Evolutionary conservation across 2,113 vertebrate species (phyloP).

Genomic region (Oophaga pumilio): DNA sequence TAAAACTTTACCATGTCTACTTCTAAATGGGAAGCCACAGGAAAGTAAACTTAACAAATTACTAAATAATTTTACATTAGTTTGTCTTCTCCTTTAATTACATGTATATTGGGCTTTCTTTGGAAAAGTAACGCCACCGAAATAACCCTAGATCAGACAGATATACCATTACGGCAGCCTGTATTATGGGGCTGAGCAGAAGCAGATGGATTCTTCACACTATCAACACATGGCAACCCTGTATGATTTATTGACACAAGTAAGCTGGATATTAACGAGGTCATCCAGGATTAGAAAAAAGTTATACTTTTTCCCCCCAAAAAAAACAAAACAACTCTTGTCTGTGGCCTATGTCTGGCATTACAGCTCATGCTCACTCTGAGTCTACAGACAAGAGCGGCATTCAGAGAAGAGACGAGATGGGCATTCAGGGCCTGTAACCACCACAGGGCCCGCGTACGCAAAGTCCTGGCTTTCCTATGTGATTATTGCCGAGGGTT

Average conservation of each 20-base stretch:
- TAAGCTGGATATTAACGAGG: no score
- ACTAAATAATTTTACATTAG: background rate
- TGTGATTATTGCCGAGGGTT: no score
- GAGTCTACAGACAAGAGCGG: no score
- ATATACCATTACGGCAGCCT: background rate
- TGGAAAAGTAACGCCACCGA: background rate
- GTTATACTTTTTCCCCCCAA: no score
- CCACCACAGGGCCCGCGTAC: no score
- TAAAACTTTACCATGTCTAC: constrained; percentile 11
- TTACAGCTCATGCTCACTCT: no score
- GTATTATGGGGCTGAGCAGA: background rate
- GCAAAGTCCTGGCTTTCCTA: no score
- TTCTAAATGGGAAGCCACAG: constrained; percentile 11
- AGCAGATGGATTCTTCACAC: background rate
- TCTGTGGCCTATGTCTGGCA: no score
- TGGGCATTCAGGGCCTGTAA: no score
- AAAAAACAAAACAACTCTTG: no score
- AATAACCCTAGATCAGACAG: background rate
- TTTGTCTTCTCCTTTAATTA: background rate
- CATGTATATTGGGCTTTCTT: background rate
- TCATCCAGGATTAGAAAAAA: no score
- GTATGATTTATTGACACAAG: background rate
- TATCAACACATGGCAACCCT: background rate
- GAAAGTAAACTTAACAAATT: background rate
- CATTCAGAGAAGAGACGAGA: no score